Base-by-base conservation (phyloP, 1,140 invertebrate species). In the Drosophila sproati region DNA sequence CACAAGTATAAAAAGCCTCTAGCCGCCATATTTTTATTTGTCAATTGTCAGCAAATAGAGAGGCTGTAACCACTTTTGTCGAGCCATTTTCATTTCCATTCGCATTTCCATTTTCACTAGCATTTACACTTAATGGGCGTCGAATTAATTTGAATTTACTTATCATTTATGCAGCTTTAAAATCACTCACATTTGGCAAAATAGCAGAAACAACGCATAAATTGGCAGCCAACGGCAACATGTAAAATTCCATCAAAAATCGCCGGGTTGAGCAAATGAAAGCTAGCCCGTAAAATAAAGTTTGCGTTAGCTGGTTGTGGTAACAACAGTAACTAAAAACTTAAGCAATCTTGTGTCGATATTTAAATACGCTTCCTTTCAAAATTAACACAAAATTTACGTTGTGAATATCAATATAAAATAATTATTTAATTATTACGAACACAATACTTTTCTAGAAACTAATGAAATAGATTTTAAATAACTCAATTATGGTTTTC, bases 241-340 rank as follows among this genome's bases (percentile, higher is more conserved):
- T 88, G 80, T 89, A 88, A 88, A 88, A 88, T 88, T 88, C 83
- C 85, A 88, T 88, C 83, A 85, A 89, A 89, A 88, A 85, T 89
- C 85, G 85, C 74, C 66, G 83, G 52, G 76, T 78, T 78, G 51
- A 56, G 70, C 80, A 88, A 89, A 89, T 85, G 80, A 61, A 88
- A 88, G 78, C 80, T 78, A 54, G 35, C 39, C 35, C 35, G 28
- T 73, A 72, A 88, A 88, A 88, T 88, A 89, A 89, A 89, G 80
- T 88, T 88, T 88, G 73, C 77, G 62, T 52, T 83, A 12, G 73
- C 45, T 37, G 77, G 61, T 69, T 79, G 77, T 47, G 29, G 37
- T 31, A 48, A 63, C 69, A 80, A 67, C 63, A 63, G 5, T 31
- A 52, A 50, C 37, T 8, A 8, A 34, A 52, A 31, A 39, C 5